Base-by-base conservation (phyloP, 2,888 invertebrate genomes). In the Dryobota labecula region DNA sequence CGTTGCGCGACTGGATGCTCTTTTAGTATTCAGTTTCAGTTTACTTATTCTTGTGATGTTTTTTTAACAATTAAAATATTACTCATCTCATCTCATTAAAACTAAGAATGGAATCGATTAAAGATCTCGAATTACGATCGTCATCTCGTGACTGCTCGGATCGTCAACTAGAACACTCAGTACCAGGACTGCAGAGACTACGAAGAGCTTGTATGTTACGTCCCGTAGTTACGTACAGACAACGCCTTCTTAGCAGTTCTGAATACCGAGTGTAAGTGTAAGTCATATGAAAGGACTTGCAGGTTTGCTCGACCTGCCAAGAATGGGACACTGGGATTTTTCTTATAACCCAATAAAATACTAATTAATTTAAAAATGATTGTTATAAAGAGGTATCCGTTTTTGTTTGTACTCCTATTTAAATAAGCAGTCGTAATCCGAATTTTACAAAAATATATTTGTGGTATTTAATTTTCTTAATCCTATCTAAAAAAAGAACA, bases 101-200 rank as follows among this genome's bases (percentile, higher is more conserved):
- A 83, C 75, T 70, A 77, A 76, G 64, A 66, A 83, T 70, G 60
- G 72, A 83, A 81, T 85, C 83, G 80, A 86, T 86, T 86, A 84
- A 84, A 83, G 81, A 83, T 87, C 78, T 86, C 78, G 79, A 87
- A 88, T 89, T 89, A 86, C 84, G 87, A 85, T 73, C 79, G 86
- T 90, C 91, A 91, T 93, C 91, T 91, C 85, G 90, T 88, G 92
- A 91, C 90, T 90, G 91, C 91, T 92, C 86, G 92, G 93, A 94
- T 93, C 95, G 94, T 96, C 95, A 96, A 95, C 94, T 96, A 94
- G 96, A 96, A 95, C 96, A 95, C 92, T 89, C 82, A 78, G 87
- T 94, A 95, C 95, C 82, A 95, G 94, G 96, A 78, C 71, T 79
- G 60, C 92, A 95, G 88, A 91, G 83, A 54, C 76, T 49, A 51